A percentile compares a stretch with the other conserved stretches of the same genome.
These are phyloP conservation scores for Xanthostigma xanthostigma DNA, from an alignment of 2,888 invertebrate species.

Conservation along the genomic window DNA sequence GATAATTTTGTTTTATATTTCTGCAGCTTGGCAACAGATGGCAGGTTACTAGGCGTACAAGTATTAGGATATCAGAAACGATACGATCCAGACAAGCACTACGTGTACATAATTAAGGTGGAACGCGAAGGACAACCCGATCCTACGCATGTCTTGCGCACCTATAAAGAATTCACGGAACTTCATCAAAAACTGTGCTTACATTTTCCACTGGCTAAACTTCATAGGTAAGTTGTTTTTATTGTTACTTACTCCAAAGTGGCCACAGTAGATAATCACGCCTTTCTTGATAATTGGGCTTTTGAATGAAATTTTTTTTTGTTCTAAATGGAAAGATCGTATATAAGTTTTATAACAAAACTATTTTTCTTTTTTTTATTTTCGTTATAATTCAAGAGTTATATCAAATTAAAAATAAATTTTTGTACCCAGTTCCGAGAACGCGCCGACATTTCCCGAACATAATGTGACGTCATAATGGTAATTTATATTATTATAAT, in stretches of 20 bases:
- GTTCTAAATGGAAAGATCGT: no score
- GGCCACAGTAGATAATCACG: not conserved
- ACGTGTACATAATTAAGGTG: slow-evolving; percentile 79
- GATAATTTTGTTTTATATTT: slow-evolving; percentile 2
- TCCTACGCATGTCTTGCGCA: slow-evolving; percentile 77
- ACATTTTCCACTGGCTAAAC: slow-evolving; percentile 80
- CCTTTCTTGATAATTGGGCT: not conserved
- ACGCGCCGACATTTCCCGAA: no score
- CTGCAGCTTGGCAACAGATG: slow-evolving; percentile 72
- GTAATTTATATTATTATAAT: no score
- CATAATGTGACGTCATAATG: no score
- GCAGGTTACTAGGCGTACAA: slow-evolving; percentile 68
- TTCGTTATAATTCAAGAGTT: no score
- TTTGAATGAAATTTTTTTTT: no score
- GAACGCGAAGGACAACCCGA: slow-evolving; percentile 74
- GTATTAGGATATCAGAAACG: slow-evolving; percentile 86
- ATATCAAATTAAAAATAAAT: no score
- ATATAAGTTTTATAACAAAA: no score
- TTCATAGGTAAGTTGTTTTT: slow-evolving; percentile 56
- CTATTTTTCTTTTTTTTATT: no score
- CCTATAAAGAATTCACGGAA: slow-evolving; percentile 94
- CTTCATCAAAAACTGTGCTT: slow-evolving; percentile 87
- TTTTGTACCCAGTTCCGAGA: no score
- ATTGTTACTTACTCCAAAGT: slow-evolving; percentile 7
- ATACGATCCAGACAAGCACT: slow-evolving; percentile 94